These are phyloP conservation scores for Calliphora vomitoria DNA, from an alignment of 2,888 invertebrate species.

Conservation along the genomic window DNA sequence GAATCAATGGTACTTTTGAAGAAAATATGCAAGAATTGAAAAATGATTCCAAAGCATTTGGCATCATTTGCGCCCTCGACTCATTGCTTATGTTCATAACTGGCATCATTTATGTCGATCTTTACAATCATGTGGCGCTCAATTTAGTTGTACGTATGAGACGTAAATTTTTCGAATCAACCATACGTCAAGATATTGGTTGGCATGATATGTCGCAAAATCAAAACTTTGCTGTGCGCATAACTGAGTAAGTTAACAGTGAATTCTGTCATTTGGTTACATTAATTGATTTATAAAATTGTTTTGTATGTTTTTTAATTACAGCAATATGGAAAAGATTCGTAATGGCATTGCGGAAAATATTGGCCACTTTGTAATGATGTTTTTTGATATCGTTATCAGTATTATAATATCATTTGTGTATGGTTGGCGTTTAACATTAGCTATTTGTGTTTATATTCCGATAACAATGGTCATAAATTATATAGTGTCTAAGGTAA, in stretches of 20 bases:
- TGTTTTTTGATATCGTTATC: conserved; percentile 85
- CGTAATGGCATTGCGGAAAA: conserved; percentile 95
- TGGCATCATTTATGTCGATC: conserved; percentile 88
- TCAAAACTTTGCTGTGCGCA: conserved; percentile 90
- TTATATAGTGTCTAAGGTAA: conserved; percentile 90
- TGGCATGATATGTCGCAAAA: conserved; percentile 90
- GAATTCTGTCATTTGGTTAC: background rate
- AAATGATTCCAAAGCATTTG: conserved; percentile 88
- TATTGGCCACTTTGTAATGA: conserved; percentile 90
- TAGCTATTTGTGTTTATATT: conserved; percentile 91
- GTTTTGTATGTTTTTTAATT: conserved; percentile 64
- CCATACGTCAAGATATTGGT: conserved; percentile 89
- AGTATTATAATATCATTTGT: conserved; percentile 90
- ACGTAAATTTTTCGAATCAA: conserved; percentile 87
- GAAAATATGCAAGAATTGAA: conserved; percentile 87
- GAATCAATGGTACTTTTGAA: conserved; percentile 86
- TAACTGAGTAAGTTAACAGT: conserved; percentile 89
- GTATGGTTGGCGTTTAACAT: conserved; percentile 94
- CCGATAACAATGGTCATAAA: conserved; percentile 91
- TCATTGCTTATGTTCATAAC: conserved; percentile 87
- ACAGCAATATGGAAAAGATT: conserved; percentile 91
- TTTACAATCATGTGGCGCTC: conserved; percentile 88
- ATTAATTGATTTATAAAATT: conserved; percentile 15
- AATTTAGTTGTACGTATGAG: conserved; percentile 88
- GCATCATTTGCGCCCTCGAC: conserved; percentile 86